phyloP scores from a whole-genome alignment of 2,888 invertebrate species.

The Tiliacea citrago region DNA sequence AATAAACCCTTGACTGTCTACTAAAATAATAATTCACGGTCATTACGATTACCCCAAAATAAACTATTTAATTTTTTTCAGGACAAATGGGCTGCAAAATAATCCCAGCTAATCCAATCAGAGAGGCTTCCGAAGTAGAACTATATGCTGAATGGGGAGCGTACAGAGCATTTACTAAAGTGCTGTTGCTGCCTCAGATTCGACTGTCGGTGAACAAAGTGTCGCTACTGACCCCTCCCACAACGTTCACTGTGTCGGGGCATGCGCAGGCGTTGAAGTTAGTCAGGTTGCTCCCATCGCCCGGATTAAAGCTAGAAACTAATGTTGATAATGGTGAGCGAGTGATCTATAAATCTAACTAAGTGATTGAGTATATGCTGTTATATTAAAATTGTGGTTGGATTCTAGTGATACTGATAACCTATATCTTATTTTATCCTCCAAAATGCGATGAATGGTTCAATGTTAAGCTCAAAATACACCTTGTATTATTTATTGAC shows the following conservation, averaged over 20 bases:
- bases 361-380: not conserved
- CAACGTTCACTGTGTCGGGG: constrained; percentile 80
- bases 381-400: not conserved
- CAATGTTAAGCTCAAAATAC: too few species aligned
- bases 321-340: constrained; percentile 68
- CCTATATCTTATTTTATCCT: not conserved
- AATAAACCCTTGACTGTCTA: too few species aligned
- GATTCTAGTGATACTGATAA: not conserved
- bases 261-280: constrained; percentile 81
- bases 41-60: not conserved
- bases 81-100: constrained; percentile 85
- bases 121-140: constrained; percentile 82
- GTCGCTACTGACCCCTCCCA: constrained; percentile 78
- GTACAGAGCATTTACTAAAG: constrained; percentile 80
- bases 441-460: too few species aligned
- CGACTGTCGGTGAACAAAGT: constrained; percentile 76
- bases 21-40: too few species aligned
- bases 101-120: constrained; percentile 76
- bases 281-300: constrained; percentile 79
- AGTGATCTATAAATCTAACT: too few species aligned
- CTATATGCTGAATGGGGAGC: constrained; percentile 85
- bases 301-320: constrained; percentile 82
- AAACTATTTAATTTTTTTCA: constrained; percentile 57
- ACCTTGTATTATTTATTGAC: too few species aligned
- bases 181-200: constrained; percentile 78